Evolutionary conservation across 1,140 invertebrate genomes (phyloP).

Genomic region (Eumaeus atala): DNA sequence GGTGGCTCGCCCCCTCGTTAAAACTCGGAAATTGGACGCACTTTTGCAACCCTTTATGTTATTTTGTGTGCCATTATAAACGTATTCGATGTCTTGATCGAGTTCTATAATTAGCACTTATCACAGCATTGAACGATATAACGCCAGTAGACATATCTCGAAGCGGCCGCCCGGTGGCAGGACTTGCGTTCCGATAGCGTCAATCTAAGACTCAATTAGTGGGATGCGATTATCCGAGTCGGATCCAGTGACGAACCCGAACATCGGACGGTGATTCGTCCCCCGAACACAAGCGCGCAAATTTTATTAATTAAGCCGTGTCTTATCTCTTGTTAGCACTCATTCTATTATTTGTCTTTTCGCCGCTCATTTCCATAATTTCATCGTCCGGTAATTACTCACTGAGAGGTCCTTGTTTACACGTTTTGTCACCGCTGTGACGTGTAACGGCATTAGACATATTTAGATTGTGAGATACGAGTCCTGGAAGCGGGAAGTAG

Average conservation of each 20-base stretch:
- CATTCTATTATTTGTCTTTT: slow-evolving; percentile 75
- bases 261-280: slow-evolving; percentile 5
- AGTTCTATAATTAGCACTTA: background rate
- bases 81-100: background rate
- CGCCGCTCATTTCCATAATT: slow-evolving; percentile 73
- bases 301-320: slow-evolving; percentile 74
- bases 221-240: slow-evolving; percentile 70
- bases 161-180: slow-evolving; percentile 17
- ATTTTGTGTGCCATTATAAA: slow-evolving; percentile 23
- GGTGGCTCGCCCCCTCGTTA: slow-evolving; percentile 45
- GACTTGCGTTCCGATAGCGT: slow-evolving; percentile 50
- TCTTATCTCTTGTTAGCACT: slow-evolving; percentile 75
- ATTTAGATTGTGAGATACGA: too few species aligned
- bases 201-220: slow-evolving; percentile 72
- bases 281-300: slow-evolving; percentile 43
- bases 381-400: slow-evolving; percentile 69
- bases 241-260: slow-evolving; percentile 36
- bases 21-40: slow-evolving; percentile 60
- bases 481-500: slow-evolving; percentile 21
- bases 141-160: background rate
- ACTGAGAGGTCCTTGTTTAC: slow-evolving; percentile 43
- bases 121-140: background rate
- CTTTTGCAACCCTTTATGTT: slow-evolving; percentile 54
- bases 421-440: slow-evolving; percentile 46
- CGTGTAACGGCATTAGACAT: background rate